Conservation (phyloP, 2,888 invertebrate genomes). For the Hirtodrosophila histrioides region DNA sequence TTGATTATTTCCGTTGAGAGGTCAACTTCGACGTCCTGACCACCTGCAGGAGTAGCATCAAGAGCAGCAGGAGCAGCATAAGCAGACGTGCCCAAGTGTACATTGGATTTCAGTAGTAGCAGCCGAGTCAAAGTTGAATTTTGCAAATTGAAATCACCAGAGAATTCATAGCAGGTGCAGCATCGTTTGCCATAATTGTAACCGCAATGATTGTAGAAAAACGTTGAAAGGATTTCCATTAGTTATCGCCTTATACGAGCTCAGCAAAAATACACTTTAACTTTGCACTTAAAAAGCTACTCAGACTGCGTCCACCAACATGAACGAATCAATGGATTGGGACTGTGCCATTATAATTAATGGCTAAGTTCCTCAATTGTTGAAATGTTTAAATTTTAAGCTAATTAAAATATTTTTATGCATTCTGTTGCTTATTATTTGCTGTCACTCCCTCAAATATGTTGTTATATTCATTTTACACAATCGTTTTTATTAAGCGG, state of each 20-base stretch:
- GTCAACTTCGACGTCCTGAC: constrained; percentile 84
- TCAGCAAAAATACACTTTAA: constrained; percentile 8
- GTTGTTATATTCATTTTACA: constrained; percentile 3
- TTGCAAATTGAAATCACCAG: constrained; percentile 42
- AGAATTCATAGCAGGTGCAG: constrained; percentile 33
- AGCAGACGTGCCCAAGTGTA: constrained; percentile 79
- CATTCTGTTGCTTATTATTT: constrained; percentile 14
- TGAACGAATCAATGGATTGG: constrained; percentile 21
- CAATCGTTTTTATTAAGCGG: background rate
- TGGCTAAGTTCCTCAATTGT: background rate
- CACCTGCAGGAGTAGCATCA: constrained; percentile 74
- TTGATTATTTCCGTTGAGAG: constrained; percentile 85
- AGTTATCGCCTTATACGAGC: constrained; percentile 36
- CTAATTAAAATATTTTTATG: constrained; percentile 57
- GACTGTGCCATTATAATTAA: background rate
- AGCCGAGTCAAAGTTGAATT: constrained; percentile 36
- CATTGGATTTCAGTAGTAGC: constrained; percentile 32
- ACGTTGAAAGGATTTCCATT: constrained; percentile 43
- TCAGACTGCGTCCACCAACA: constrained; percentile 53
- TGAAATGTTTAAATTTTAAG: constrained; percentile 1
- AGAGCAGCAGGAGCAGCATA: background rate
- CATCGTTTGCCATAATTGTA: constrained; percentile 41
- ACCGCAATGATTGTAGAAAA: constrained; percentile 47
- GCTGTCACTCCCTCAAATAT: constrained; percentile 8
- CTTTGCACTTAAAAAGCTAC: constrained; percentile 21